phyloP scores from a whole-genome alignment of 2,797 vertebrate genomes.

The Chaunax sp. region DNA sequence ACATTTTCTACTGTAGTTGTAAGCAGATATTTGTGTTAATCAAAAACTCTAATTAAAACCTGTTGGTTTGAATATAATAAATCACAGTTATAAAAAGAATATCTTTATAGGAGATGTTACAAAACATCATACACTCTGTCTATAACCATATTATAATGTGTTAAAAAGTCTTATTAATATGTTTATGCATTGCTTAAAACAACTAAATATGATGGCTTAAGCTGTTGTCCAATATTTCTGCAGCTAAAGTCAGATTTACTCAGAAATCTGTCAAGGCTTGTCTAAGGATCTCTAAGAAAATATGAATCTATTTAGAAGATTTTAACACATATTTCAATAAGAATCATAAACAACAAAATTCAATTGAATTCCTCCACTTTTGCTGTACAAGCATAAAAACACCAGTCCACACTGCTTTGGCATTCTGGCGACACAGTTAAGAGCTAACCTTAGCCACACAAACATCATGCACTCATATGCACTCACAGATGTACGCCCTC shows the following conservation, averaged over 20 bases:
- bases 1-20: no score
- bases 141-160: neutral
- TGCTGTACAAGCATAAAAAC: conserved; percentile 11
- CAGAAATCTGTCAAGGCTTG: neutral
- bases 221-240: neutral
- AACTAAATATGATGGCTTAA: neutral
- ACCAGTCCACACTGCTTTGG: neutral
- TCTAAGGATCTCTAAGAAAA: neutral
- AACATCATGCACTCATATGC: conserved; percentile 8
- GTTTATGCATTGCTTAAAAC: neutral
- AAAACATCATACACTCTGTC: neutral
- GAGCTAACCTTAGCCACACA: conserved; percentile 7
- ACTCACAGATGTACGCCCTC: neutral
- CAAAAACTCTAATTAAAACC: no score
- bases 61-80: neutral
- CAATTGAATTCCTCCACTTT: conserved; percentile 5
- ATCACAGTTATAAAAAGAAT: neutral
- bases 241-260: neutral
- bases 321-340: conserved; percentile 14
- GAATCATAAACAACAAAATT: conserved; percentile 1
- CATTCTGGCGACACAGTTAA: conserved; percentile 10
- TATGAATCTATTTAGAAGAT: neutral
- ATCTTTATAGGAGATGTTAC: neutral
- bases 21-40: no score
- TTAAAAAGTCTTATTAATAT: neutral